Percentiles rank a stretch among this genome's conserved stretches.
Evolutionary conservation across 2,113 vertebrate genomes (phyloP).

Genomic region (Xenotilapia flavipinnis): DNA sequence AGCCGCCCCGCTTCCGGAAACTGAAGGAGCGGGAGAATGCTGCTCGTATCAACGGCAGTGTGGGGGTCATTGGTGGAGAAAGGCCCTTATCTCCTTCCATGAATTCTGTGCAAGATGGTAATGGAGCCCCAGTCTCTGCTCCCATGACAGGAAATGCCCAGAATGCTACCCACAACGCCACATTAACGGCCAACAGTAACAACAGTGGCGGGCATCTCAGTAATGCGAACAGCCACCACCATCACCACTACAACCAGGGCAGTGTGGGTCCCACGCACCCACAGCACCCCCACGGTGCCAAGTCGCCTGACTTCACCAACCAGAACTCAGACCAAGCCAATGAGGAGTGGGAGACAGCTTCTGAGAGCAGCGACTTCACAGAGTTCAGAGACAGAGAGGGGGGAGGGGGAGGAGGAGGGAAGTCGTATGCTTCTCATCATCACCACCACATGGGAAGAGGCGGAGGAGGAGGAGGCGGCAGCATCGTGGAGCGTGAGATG

Average conservation of each 20-base stretch:
- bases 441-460: conserved; percentile 66
- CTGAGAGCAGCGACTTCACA: conserved; percentile 90
- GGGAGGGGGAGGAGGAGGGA: conserved; percentile 43
- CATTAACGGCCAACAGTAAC: conserved; percentile 51
- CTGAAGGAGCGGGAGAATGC: conserved; percentile 88
- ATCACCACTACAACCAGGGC: conserved; percentile 71
- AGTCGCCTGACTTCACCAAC: conserved; percentile 88
- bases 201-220: conserved; percentile 41
- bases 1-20: conserved; percentile 86
- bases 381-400: conserved; percentile 80
- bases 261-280: conserved; percentile 45
- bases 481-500: conserved; percentile 69
- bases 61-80: conserved; percentile 60
- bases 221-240: conserved; percentile 63
- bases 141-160: conserved; percentile 33
- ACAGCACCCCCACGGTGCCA: conserved; percentile 79
- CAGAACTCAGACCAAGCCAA: conserved; percentile 94
- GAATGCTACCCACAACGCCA: conserved; percentile 59
- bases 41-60: conserved; percentile 73
- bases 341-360: conserved; percentile 92
- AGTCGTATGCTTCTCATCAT: conserved; percentile 64
- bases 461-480: conserved; percentile 54
- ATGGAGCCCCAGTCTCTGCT: conserved; percentile 36
- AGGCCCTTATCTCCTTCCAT: conserved; percentile 53
- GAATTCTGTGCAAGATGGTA: conserved; percentile 60